phyloP scores from a whole-genome alignment of 2,797 vertebrate species.

The Sebastes dallii region DNA sequence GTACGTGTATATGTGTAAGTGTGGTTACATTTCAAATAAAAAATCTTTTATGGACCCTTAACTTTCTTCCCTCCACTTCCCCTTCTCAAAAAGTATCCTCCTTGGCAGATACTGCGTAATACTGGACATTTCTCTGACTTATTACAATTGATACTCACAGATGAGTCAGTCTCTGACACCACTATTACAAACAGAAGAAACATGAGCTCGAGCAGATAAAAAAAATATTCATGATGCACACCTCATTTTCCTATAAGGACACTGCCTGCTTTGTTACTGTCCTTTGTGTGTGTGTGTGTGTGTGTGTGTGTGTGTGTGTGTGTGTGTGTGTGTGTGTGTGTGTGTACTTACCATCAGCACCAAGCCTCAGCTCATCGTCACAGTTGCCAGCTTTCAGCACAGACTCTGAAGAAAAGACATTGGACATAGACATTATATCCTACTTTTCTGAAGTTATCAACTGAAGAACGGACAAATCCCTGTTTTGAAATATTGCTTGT shows the following conservation, averaged over 20 bases:
- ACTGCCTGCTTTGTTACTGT: slow-evolving; percentile 25
- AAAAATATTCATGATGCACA: not conserved
- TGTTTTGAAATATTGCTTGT: not conserved
- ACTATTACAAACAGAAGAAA: slow-evolving; percentile 9
- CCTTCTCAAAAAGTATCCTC: not conserved
- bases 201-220: not conserved
- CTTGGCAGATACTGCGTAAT: not conserved
- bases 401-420: slow-evolving; percentile 69
- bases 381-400: slow-evolving; percentile 77
- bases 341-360: slow-evolving; percentile 87
- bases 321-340: not conserved
- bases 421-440: not conserved
- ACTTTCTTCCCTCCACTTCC: not conserved
- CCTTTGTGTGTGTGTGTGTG: not conserved
- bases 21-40: not conserved
- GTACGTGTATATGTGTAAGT: not conserved
- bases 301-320: not conserved
- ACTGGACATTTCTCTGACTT: not conserved
- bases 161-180: not conserved
- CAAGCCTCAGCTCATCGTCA: slow-evolving; percentile 88
- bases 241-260: slow-evolving; percentile 33
- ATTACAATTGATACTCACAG: not conserved
- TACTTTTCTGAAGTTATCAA: not conserved
- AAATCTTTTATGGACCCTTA: not conserved
- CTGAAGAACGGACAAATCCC: not conserved